Evolutionary conservation across 1,140 invertebrate genomes (phyloP).

Genomic region (Nephila pilipes): DNA sequence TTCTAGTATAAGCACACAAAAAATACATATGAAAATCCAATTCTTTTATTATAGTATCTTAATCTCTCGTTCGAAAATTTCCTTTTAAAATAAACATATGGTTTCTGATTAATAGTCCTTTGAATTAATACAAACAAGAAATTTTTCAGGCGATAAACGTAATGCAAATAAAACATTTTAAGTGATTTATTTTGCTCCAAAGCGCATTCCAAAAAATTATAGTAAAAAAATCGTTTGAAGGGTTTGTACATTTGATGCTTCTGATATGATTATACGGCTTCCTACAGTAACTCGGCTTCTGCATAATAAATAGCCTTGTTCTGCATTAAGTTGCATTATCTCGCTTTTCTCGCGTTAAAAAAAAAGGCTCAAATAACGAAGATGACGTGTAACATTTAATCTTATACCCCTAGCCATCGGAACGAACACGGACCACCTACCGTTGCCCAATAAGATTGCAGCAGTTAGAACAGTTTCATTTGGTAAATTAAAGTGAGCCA

Average conservation of each 20-base stretch:
- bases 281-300: background rate
- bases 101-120: too few relatives aligned
- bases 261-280: background rate
- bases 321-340: background rate
- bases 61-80: too few relatives aligned
- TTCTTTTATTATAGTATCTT: too few relatives aligned
- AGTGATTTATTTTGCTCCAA: background rate
- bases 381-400: background rate
- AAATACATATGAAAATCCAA: too few relatives aligned
- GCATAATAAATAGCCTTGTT: background rate
- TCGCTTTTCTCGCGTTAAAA: background rate
- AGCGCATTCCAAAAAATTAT: background rate
- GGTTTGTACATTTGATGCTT: background rate
- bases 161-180: background rate
- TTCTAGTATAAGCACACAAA: too few relatives aligned
- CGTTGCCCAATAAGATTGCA: background rate
- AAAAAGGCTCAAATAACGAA: background rate
- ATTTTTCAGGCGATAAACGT: too few relatives aligned
- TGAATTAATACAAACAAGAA: too few relatives aligned
- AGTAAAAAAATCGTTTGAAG: background rate
- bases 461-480: background rate
- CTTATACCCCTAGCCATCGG: background rate
- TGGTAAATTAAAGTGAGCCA: constrained; percentile 8
- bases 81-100: too few relatives aligned
- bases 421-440: background rate